Evolutionary conservation across 1,140 invertebrate genomes (phyloP).

Genomic region (Nymphalis io): DNA sequence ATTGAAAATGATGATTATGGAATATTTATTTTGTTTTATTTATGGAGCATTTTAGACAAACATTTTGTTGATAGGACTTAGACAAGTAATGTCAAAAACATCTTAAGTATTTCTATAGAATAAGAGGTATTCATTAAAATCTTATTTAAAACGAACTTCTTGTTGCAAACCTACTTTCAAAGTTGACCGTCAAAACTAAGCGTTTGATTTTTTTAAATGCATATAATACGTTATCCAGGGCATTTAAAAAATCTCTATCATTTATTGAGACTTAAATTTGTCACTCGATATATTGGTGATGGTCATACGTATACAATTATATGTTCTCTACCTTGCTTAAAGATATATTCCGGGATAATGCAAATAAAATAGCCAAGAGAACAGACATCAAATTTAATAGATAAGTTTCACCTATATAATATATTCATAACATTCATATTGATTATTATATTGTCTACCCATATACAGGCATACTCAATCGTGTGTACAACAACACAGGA

Average conservation of each 20-base stretch:
- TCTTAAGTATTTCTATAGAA: not conserved
- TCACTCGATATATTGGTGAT: too few relatives aligned
- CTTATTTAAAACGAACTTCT: too few relatives aligned
- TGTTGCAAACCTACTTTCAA: too few relatives aligned
- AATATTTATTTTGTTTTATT: not conserved
- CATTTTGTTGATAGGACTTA: not conserved
- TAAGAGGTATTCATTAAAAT: too few relatives aligned
- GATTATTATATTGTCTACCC: slow-evolving; percentile 78
- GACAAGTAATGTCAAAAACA: not conserved
- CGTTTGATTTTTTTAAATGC: too few relatives aligned
- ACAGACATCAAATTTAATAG: slow-evolving; percentile 80
- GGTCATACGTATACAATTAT: too few relatives aligned
- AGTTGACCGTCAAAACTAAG: too few relatives aligned
- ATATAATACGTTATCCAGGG: too few relatives aligned
- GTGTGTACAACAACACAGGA: slow-evolving; percentile 70
- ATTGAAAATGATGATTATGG: not conserved
- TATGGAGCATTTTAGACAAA: not conserved
- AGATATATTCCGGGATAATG: not conserved
- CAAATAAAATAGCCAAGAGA: slow-evolving; percentile 45
- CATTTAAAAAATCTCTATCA: too few relatives aligned
- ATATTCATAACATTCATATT: slow-evolving; percentile 74
- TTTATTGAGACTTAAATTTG: too few relatives aligned
- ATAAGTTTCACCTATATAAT: slow-evolving; percentile 73
- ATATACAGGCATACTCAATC: slow-evolving; percentile 65
- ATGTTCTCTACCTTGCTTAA: too few relatives aligned